Evolutionary conservation across 1,140 invertebrate species (phyloP), one percentile per base, ranked within the genome.

Genomic region (Bombus confusus): DNA sequence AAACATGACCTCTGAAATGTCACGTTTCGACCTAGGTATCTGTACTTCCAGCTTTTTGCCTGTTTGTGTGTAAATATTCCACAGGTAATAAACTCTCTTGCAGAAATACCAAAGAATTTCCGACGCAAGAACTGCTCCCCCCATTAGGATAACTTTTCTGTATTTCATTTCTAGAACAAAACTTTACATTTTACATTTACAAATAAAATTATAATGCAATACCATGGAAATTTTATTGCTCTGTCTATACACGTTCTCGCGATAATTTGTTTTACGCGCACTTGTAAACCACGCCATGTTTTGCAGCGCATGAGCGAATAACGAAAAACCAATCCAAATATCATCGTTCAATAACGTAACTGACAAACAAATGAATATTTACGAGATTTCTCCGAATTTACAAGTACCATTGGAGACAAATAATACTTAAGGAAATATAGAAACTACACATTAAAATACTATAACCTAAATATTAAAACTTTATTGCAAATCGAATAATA

Each of bases 1-100:
- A 39, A 94, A 91, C 62, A 94, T 80, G 2, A 93, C 89, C 62
- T 93, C 90, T 31, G 22, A 57, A 4, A 90, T 76, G 37, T 74
- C 72, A 71, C 13, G 22, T 76, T 66, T 66, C 25, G 31, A 9
- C 8, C 34, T 22, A 10, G 41, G 5, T 10, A 39, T n/a, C 6
- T 41, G 34, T 3, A 12, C 34, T 37, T 39, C 5, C 4, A 39
- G n/a, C n/a, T 13, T 37, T 25, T 12, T 1, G 15, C 10, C 10
- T 0, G 12, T 78, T 6, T 64, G 62, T 4, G 25, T 37, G 47
- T 6, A 3, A 39, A 62, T 52, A 34, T 1, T 64, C 76, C 66
- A 41, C 15, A 22, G 66, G 47, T 66, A 8, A 6, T 18, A 39
- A 22, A 74, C 66, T 37, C 1, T 69, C 71, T 88, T 87, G 34